A percentile compares a stretch with the other conserved stretches of the same genome.
Evolutionary conservation across 2,888 invertebrate genomes (phyloP).

Genomic region (Ochropacha duplaris): DNA sequence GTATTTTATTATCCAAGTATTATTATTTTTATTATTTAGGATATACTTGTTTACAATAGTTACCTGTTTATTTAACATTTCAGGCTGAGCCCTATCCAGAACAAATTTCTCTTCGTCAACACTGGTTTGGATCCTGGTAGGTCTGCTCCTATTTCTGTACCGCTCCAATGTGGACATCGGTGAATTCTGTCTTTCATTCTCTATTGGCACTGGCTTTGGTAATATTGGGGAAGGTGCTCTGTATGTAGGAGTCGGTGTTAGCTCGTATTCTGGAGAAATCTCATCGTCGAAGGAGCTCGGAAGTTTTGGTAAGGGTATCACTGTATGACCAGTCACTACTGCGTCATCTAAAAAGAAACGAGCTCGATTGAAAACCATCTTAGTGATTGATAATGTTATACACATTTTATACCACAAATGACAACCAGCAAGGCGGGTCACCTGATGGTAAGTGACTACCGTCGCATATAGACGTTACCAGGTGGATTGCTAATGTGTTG

Average conservation of each 20-base stretch:
- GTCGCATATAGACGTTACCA: no score
- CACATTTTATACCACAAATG: no score
- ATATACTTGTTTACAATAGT: neutral
- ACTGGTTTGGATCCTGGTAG: conserved; percentile 62
- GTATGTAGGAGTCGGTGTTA: conserved; percentile 54
- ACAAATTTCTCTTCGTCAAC: conserved; percentile 87
- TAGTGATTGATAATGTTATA: neutral
- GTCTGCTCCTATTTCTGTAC: conserved; percentile 69
- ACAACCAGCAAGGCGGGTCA: no score
- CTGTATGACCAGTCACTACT: conserved; percentile 84
- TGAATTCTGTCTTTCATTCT: conserved; percentile 51
- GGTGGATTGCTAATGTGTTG: no score
- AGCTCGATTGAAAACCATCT: neutral
- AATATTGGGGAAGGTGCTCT: conserved; percentile 63
- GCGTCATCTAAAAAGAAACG: conserved; percentile 77
- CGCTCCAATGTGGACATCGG: conserved; percentile 78
- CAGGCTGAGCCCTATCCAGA: conserved; percentile 85
- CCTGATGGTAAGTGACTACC: no score
- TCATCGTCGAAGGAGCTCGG: conserved; percentile 79
- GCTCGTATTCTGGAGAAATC: conserved; percentile 63
- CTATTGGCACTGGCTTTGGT: conserved; percentile 51
- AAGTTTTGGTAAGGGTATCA: conserved; percentile 85
- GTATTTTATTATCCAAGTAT: no score
- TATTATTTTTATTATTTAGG: neutral
- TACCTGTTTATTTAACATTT: conserved; percentile 80